Conservation (phyloP, 2,888 invertebrate genomes). For the Drosophila mimica region DNA sequence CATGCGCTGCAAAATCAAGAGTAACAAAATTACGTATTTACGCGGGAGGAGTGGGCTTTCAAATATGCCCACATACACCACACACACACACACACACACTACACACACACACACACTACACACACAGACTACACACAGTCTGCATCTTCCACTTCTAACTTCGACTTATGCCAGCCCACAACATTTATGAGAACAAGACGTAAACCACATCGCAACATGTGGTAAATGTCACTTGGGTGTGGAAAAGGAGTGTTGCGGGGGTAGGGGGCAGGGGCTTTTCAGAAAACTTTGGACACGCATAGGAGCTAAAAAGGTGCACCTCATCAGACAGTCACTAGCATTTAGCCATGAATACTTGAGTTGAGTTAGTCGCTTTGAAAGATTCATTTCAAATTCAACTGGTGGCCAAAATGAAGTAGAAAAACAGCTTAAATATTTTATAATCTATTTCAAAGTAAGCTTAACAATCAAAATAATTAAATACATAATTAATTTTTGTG, state of each 20-base stretch:
- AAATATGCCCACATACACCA: constrained; percentile 19
- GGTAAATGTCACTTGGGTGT: constrained; percentile 55
- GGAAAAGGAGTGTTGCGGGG: neutral
- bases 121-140: constrained; percentile 9
- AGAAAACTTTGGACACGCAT: constrained; percentile 34
- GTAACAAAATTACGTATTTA: constrained; percentile 1
- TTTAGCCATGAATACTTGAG: constrained; percentile 23
- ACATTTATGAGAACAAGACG: constrained; percentile 35
- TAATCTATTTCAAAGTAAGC: neutral
- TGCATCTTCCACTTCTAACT: constrained; percentile 25
- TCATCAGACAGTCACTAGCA: constrained; percentile 17
- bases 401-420: neutral
- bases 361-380: neutral
- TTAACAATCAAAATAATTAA: neutral
- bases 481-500: neutral
- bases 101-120: constrained; percentile 7
- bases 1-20: constrained; percentile 42
- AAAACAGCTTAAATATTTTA: neutral
- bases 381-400: constrained; percentile 15
- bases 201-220: constrained; percentile 42
- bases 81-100: constrained; percentile 7
- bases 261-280: neutral
- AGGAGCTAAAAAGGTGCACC: constrained; percentile 20
- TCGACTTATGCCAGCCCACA: constrained; percentile 45
- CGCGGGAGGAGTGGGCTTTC: constrained; percentile 21